Percentiles rank a stretch among this genome's conserved stretches.
Evolutionary conservation across 2,888 invertebrate species (phyloP).

Genomic region (Drosophila gaucha): DNA sequence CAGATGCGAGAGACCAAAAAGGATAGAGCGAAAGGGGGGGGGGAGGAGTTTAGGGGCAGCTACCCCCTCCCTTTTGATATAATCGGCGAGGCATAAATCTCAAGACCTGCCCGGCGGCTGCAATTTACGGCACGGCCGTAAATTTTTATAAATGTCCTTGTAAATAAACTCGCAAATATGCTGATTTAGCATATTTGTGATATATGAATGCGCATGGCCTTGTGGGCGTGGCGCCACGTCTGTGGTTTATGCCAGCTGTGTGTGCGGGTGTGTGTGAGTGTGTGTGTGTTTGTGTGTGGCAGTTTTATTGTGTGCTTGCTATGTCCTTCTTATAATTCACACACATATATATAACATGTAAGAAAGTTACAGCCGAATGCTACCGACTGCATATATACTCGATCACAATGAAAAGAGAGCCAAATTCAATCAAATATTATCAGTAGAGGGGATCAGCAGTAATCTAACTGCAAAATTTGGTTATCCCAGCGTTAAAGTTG

Average conservation of each 20-base stretch:
- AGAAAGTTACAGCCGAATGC: too few relatives aligned
- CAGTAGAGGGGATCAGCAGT: too few relatives aligned
- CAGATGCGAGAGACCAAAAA: background rate
- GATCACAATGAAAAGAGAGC: too few relatives aligned
- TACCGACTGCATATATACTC: too few relatives aligned
- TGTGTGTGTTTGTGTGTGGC: slow-evolving; percentile 57
- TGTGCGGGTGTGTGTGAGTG: slow-evolving; percentile 5
- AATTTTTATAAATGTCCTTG: slow-evolving; percentile 81
- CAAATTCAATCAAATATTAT: too few relatives aligned
- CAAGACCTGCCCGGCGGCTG: slow-evolving; percentile 79
- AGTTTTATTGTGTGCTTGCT: slow-evolving; percentile 65
- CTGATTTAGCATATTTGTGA: slow-evolving; percentile 79
- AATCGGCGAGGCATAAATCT: slow-evolving; percentile 76
- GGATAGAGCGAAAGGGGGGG: background rate
- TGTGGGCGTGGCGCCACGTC: slow-evolving; percentile 68
- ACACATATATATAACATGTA: slow-evolving; percentile 3
- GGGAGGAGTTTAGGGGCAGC: background rate
- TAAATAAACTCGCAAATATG: slow-evolving; percentile 80
- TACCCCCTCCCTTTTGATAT: slow-evolving; percentile 47
- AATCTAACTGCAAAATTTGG: too few relatives aligned
- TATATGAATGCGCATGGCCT: slow-evolving; percentile 61
- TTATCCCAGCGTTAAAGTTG: too few relatives aligned
- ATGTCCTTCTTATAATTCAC: slow-evolving; percentile 36
- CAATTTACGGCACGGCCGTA: slow-evolving; percentile 77
- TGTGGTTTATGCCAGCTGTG: slow-evolving; percentile 64